phyloP scores from a whole-genome alignment of 2,888 invertebrate genomes.

The Zaprionus obscuricornis region DNA sequence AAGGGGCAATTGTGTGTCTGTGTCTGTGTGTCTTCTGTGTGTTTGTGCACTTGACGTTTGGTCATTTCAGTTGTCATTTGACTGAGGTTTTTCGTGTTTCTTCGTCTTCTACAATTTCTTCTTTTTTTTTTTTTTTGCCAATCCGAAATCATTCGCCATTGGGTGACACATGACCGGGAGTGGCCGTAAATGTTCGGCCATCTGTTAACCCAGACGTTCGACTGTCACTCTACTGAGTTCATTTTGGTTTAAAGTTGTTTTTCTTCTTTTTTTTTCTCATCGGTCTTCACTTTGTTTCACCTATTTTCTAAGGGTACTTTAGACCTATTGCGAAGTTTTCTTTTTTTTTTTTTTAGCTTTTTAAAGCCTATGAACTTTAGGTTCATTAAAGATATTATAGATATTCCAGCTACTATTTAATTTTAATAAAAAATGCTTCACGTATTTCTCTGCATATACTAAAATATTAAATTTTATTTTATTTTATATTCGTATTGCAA shows the following conservation, averaged over 20 bases:
- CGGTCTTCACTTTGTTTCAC: not conserved
- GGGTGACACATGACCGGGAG: slow-evolving; percentile 56
- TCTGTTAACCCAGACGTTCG: slow-evolving; percentile 68
- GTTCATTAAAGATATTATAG: too few relatives aligned
- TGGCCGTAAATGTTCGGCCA: slow-evolving; percentile 71
- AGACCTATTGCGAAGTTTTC: too few relatives aligned
- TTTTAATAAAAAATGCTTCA: too few relatives aligned
- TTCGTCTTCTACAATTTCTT: not conserved
- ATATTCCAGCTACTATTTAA: too few relatives aligned
- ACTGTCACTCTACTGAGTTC: slow-evolving; percentile 59
- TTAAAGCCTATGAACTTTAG: too few relatives aligned
- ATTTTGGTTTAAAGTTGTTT: slow-evolving; percentile 62
- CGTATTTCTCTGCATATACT: too few relatives aligned
- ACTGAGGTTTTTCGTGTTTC: slow-evolving; percentile 12
- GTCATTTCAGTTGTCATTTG: slow-evolving; percentile 64
- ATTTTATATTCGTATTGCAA: too few relatives aligned
- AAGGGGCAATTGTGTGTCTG: slow-evolving; percentile 1
- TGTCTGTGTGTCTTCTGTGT: not conserved
- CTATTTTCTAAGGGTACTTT: too few relatives aligned
- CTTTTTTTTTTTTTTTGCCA: slow-evolving; percentile 9
- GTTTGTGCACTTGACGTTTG: slow-evolving; percentile 60
- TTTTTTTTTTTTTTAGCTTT: slow-evolving; percentile 6
- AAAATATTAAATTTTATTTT: too few relatives aligned
- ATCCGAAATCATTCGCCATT: slow-evolving; percentile 37
- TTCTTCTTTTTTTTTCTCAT: slow-evolving; percentile 16